Evolutionary conservation across 2,888 invertebrate species (phyloP), one percentile per base, ranked within the genome.

Genomic region (Eupithecia subumbrata): DNA sequence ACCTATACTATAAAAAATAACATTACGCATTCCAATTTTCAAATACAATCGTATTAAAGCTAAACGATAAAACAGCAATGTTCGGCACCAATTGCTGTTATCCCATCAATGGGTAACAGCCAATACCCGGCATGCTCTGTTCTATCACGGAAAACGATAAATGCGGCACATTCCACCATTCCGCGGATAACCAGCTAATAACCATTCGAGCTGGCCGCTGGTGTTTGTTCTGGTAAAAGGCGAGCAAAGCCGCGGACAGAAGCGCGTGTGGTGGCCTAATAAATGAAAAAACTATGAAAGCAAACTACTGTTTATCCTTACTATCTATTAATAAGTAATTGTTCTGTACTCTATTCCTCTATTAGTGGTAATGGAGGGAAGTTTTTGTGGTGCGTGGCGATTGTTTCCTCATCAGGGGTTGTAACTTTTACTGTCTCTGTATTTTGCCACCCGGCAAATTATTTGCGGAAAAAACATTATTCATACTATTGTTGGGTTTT

Each of bases 331-430:
- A 4, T 40, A 18, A 48, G 64, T 77, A 52, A 67, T 68, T 67
- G 72, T 76, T 74, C 40, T 66, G 73, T 25, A 25, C 68, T 56
- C 34, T 22, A 64, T 72, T 73, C 66, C 22, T 60, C 69, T 78
- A 76, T 76, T 74, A 74, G 69, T 22, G 67, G 73, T 78, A 78
- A 78, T 73, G 72, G 75, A 69, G 63, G 37, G 30, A 75, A 74
- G 72, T 76, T 74, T n/a, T 48, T 75, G 43, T 73, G 73, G 71
- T 75, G 66, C 78, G 78, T 76, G 78, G 73, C 68, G 64, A 18
- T 25, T 25, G 18, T 25, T 37, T 25, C 73, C 74, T 74, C 43
- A 69, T 74, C 69, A 34, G 34, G 18, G 48, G 30, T 40, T 30
- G 40, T 40, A 45, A 72, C 70, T 73, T 48, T 9, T 66, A 18